These are phyloP conservation scores for Apis mellifera DNA, from an alignment of 1,140 invertebrate species.

Conservation along the genomic window Amel_HAv3.1 CM009943.2:10032501-10033000, in stretches of 20 bases:
- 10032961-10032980: not conserved
- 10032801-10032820: constrained; percentile 63
- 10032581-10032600: not conserved
- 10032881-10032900: constrained; percentile 75
- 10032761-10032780: constrained; percentile 71
- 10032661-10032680: constrained; percentile 54
- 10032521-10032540: constrained; percentile 14
- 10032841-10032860: constrained; percentile 76
- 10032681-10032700: constrained; percentile 78
- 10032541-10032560: constrained; percentile 54
- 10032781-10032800: constrained; percentile 37
- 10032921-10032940: not conserved
- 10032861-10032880: constrained; percentile 74
- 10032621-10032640: constrained; percentile 18
- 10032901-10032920: constrained; percentile 64
- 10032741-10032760: constrained; percentile 80
- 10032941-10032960: not conserved
- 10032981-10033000: not conserved
- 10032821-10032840: constrained; percentile 57
- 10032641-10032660: constrained; percentile 21
- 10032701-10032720: constrained; percentile 78
- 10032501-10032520: constrained; percentile 44
- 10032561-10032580: constrained; percentile 8
- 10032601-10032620: constrained; percentile 1
- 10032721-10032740: constrained; percentile 80